Percentiles rank a stretch among this genome's conserved stretches.
Conservation (phyloP, 2,888 invertebrate genomes). For the Campopleginae sp. region DNA sequence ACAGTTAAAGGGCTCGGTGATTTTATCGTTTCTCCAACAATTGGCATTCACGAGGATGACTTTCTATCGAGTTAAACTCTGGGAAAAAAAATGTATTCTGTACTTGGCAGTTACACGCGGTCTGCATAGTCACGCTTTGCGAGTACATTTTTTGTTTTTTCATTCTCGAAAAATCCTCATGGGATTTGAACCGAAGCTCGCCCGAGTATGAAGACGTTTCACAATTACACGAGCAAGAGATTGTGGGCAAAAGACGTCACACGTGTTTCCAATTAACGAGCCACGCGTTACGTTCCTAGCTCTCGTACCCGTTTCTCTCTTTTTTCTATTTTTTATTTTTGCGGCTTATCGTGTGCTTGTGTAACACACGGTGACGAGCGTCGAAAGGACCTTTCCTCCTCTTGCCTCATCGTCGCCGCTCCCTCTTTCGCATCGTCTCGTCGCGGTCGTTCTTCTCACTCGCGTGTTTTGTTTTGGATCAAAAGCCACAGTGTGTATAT, state of each 20-base stretch:
- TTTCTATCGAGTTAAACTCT: background rate
- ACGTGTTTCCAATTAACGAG: constrained; percentile 66
- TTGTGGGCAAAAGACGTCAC: constrained; percentile 35
- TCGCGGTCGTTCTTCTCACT: constrained; percentile 34
- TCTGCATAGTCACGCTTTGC: constrained; percentile 31
- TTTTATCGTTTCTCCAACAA: background rate
- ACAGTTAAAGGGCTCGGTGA: background rate
- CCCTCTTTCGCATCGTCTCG: constrained; percentile 22
- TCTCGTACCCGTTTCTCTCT: constrained; percentile 7
- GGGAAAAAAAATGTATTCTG: background rate
- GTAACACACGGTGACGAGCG: constrained; percentile 51
- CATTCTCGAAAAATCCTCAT: constrained; percentile 1
- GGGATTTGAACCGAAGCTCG: constrained; percentile 4
- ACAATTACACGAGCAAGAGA: constrained; percentile 34
- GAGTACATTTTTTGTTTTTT: constrained; percentile 18
- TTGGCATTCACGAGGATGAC: constrained; percentile 34
- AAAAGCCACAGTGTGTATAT: constrained; percentile 38
- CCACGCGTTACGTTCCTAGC: constrained; percentile 50
- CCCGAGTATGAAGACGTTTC: constrained; percentile 50
- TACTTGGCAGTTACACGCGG: background rate
- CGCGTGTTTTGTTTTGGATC: constrained; percentile 43
- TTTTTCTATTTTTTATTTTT: constrained; percentile 30
- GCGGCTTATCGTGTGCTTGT: constrained; percentile 36
- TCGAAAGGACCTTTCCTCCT: constrained; percentile 53
- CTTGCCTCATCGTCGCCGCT: constrained; percentile 31